Conservation (phyloP, 2,113 vertebrate species). For the Stegostoma tigrinum region DNA sequence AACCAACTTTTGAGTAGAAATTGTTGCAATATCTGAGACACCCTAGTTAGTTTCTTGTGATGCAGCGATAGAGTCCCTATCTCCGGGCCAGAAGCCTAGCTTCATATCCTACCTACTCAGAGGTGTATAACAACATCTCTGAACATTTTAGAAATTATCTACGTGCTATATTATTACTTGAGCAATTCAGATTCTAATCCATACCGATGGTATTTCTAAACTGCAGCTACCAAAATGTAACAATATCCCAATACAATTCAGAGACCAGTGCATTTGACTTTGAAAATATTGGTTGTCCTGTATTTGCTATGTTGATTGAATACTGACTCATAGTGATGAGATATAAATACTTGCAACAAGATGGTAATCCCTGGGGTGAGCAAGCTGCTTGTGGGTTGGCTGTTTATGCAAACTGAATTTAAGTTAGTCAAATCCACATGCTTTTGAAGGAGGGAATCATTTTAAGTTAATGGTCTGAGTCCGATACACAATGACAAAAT, state of each 20-base stretch:
- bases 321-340: not conserved
- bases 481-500: not conserved
- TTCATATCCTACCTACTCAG: too few relatives aligned
- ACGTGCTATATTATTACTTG: not conserved
- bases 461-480: not conserved
- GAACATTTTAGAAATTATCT: too few relatives aligned
- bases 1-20: not conserved
- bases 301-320: not conserved
- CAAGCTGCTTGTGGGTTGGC: not conserved
- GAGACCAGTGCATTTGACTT: not conserved
- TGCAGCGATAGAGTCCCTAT: too few relatives aligned
- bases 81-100: too few relatives aligned
- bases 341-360: not conserved
- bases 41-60: not conserved
- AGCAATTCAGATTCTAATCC: not conserved
- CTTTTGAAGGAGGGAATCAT: slow-evolving; percentile 1
- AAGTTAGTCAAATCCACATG: not conserved
- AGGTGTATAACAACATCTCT: too few relatives aligned
- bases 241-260: not conserved
- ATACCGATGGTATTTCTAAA: not conserved
- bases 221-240: not conserved
- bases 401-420: not conserved
- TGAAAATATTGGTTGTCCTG: not conserved
- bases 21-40: not conserved
- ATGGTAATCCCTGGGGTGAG: not conserved